Conservation (phyloP, 2,888 invertebrate species). For the Zaprionus lineosus region DNA sequence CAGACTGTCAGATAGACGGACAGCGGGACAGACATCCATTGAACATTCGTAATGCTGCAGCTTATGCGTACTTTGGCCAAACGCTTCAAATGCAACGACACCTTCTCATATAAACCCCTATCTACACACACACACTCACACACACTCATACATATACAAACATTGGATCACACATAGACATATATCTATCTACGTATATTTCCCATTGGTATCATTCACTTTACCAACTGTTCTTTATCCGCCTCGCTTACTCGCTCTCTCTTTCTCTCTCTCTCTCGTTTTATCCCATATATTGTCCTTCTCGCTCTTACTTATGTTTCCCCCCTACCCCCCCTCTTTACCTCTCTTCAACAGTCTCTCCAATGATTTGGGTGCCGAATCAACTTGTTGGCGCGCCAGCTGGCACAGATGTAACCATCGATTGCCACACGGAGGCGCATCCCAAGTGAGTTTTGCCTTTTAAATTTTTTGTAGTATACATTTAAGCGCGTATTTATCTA, state of each 20-base stretch:
- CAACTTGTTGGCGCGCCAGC: constrained; percentile 95
- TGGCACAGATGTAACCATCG: constrained; percentile 94
- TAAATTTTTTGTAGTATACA: constrained; percentile 16
- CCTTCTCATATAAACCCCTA: constrained; percentile 4
- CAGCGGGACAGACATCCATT: constrained; percentile 46
- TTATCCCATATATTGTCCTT: no score
- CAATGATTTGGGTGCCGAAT: constrained; percentile 97
- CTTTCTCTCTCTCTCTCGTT: not conserved
- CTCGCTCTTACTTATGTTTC: no score
- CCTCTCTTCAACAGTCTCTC: constrained; percentile 88
- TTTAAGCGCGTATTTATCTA: constrained; percentile 6
- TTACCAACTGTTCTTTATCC: constrained; percentile 42
- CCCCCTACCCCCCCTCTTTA: constrained; percentile 62
- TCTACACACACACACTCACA: not conserved
- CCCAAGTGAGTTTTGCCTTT: constrained; percentile 84
- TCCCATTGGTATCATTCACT: constrained; percentile 59
- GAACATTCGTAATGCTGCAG: constrained; percentile 56
- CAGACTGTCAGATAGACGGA: constrained; percentile 15
- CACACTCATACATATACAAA: not conserved
- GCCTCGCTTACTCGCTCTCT: constrained; percentile 4
- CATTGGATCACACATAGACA: not conserved
- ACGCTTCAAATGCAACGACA: constrained; percentile 53
- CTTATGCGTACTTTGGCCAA: constrained; percentile 70
- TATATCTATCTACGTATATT: constrained; percentile 19
- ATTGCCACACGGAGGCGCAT: constrained; percentile 96